Percentiles rank a stretch among this genome's conserved stretches.
Conservation (phyloP, 2,113 vertebrate species). For the Gnathonemus echidnorhynchus region DNA sequence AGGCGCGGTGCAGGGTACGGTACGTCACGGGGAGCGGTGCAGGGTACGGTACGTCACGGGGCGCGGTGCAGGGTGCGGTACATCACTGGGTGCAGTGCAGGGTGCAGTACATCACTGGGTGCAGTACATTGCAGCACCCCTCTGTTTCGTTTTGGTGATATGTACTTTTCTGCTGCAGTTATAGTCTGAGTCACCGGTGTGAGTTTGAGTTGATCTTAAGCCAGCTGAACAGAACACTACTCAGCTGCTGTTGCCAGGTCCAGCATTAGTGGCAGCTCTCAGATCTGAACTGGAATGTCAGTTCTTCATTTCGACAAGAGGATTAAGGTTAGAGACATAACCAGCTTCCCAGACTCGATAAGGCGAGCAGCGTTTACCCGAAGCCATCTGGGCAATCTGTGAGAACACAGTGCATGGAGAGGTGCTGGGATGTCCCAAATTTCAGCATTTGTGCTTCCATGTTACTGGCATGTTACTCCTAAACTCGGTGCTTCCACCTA, state of each 20-base stretch:
- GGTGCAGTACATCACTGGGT: not conserved
- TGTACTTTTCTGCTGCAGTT: not conserved
- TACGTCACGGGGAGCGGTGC: not conserved
- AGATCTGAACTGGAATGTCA: not conserved
- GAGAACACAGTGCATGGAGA: not conserved
- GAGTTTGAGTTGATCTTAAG: not conserved
- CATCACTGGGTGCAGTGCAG: fast-evolving
- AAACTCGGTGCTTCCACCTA: not conserved
- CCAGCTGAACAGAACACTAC: not conserved
- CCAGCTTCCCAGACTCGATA: not conserved
- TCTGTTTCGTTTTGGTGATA: not conserved
- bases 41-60: not conserved
- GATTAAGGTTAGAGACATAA: not conserved
- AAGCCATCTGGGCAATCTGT: not conserved
- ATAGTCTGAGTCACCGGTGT: not conserved
- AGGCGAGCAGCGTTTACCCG: not conserved
- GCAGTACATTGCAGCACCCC: not conserved
- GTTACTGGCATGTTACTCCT: not conserved
- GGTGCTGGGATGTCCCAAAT: not conserved
- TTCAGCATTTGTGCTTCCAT: not conserved
- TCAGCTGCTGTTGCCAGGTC: not conserved
- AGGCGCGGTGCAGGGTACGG: too few species aligned
- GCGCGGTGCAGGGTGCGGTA: not conserved
- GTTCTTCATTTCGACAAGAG: not conserved
- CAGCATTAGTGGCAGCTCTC: not conserved